Evolutionary conservation across 1,140 invertebrate species (phyloP), one percentile per base, ranked within the genome.

Genomic region (Zaprionus camerounensis): DNA sequence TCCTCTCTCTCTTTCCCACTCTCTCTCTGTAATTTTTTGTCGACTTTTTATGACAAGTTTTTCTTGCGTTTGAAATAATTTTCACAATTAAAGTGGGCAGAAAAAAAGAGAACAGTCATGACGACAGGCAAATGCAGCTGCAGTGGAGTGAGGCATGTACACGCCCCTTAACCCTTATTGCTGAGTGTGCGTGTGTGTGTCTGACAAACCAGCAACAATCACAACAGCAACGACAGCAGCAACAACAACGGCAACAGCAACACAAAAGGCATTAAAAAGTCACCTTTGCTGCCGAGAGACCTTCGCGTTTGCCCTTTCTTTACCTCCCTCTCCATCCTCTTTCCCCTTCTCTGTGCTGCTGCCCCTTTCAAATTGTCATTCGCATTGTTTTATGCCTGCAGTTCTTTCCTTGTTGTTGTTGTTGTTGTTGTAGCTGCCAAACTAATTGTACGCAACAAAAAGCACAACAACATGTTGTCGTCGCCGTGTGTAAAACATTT

Each of bases 361-460:
- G 83, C 83, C 84, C 84, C 71, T 88, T 84, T 83, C 73, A 76
- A 83, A 87, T 88, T 87, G 83, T 88, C 84, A 88, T 88, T 84
- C 80, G 66, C 77, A 71, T 83, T 87, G 84, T 87, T 90, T 90
- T 79, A 90, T 90, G 85, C 71, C 85, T 85, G 82, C 82, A 80
- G 73, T 82, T 71, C 51, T 69, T 53, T 46, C 56, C 31, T 34
- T 55, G 57, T 65, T 69, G 64, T 51, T 78, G 58, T 64, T 72
- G 68, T 46, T 53, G 61, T 49, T 72, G 70, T 41, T 73, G 71
- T 69, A 57, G 76, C 65, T 78, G 76, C 65, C 81, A 90, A 88
- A 88, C 84, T 88, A 88, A 88, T 88, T 88, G 85, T 85, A 88
- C 85, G 85, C 85, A 88, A 80, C 81, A 88, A 88, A 91, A 82